Percentiles rank a stretch among this genome's conserved stretches.
Conservation (phyloP, 2,113 vertebrate species). For the Lophura nycthemera region DNA sequence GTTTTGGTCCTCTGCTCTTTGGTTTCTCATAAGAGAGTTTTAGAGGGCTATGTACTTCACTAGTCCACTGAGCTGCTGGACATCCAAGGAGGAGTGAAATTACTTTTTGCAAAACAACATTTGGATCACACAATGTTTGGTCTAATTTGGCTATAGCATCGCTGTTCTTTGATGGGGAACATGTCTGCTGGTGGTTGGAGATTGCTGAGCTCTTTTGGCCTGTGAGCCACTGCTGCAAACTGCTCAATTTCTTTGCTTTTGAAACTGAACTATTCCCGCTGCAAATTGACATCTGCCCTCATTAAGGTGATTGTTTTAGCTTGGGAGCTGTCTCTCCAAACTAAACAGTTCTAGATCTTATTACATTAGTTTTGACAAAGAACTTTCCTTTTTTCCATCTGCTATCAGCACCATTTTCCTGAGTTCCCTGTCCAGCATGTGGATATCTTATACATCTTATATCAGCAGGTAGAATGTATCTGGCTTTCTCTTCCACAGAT, state of each 20-base stretch:
- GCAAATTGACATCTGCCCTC: background rate
- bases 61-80: background rate
- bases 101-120: background rate
- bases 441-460: background rate
- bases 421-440: background rate
- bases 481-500: background rate
- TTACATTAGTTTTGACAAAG: background rate
- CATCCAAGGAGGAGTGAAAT: background rate
- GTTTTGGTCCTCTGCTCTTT: background rate
- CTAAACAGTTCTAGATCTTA: background rate
- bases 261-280: background rate
- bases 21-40: background rate
- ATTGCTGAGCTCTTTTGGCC: background rate
- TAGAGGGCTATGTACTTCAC: background rate
- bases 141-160: background rate
- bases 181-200: background rate
- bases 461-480: background rate
- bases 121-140: background rate
- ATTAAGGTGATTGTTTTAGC: background rate
- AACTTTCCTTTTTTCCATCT: background rate
- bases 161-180: background rate
- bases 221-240: accelerated
- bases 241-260: background rate
- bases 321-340: background rate
- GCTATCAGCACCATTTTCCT: background rate